Conservation (phyloP, 2,888 invertebrate species). For the Steromphala cineraria region DNA sequence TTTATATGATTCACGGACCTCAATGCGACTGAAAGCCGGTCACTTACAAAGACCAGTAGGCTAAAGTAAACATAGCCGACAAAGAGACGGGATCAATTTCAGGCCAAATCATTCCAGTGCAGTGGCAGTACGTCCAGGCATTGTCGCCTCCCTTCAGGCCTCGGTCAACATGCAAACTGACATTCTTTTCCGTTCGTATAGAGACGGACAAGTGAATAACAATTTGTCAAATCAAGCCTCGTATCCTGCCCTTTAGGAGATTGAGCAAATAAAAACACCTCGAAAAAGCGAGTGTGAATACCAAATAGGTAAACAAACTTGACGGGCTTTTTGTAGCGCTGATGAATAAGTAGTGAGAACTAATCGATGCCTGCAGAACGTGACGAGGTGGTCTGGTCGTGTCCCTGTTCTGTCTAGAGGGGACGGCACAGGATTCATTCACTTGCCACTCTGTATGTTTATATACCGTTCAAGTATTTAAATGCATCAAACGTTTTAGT, state of each 20-base stretch:
- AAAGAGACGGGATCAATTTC: conserved; percentile 4
- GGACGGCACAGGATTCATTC: no score
- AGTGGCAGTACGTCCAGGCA: not conserved
- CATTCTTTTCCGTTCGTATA: conserved; percentile 7
- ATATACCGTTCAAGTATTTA: no score
- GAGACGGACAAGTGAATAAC: not conserved
- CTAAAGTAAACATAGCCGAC: not conserved
- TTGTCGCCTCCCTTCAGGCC: not conserved
- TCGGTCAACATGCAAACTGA: not conserved
- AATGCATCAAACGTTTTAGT: no score
- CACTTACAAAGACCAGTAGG: not conserved
- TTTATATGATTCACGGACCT: no score
- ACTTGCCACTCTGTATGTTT: no score
- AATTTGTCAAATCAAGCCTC: not conserved
- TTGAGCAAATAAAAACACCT: conserved; percentile 12
- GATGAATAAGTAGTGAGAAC: not conserved
- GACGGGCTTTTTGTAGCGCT: not conserved
- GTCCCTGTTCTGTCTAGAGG: no score
- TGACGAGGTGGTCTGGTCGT: no score
- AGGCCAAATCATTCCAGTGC: not conserved
- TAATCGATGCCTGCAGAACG: not conserved
- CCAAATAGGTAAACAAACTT: not conserved
- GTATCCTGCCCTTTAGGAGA: conserved; percentile 3
- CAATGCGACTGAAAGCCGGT: no score
- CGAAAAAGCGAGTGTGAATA: not conserved